Evolutionary conservation across 1,140 invertebrate species (phyloP), one percentile per base, ranked within the genome.

Genomic region (Thrips palmi): DNA sequence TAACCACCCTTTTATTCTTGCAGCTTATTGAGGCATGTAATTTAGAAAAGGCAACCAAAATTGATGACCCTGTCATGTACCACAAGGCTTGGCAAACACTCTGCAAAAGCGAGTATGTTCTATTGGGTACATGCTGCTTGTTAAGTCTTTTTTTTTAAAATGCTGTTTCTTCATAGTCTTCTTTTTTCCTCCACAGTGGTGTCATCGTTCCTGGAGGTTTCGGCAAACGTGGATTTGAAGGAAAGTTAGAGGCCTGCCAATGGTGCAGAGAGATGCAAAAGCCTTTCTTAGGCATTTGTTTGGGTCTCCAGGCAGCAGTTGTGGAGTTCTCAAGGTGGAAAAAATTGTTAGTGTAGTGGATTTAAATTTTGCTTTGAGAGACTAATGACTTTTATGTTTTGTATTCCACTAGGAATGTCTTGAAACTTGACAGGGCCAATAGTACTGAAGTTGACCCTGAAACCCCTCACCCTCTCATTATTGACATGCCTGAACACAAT

Each of bases 401-500:
- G 17, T 41, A 41, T 37, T 19, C 15, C 46, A 25, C n/a, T 43
- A 71, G 82, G 37, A 93, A 94, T 62, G 79, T 84, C 4, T 55
- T 96, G 0, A 62, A 67, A 2, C 55, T 84, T 14, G 59, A 70
- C 41, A 74, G 74, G 50, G 92, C 92, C 1, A 79, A 93, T 52
- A 83, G 78, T 8, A 84, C 80, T 1, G 94, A 98, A 65, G 76
- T 89, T 19, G 65, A 83, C 49, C 65, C 71, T 0, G 56, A 77
- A 3, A 76, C 82, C 14, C 57, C 60, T 17, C 53, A 83, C 53
- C 78, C 83, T 17, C 60, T 97, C 20, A 81, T 99, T 1, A 91
- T 98, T 41, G 92, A 98, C 46, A 99, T 99, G 96, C 91, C 92
- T 0, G 96, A 99, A 64, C 88, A 97, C 56, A 86, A 91, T 58